phyloP scores from a whole-genome alignment of 2,797 vertebrate genomes.

The Eutrigla gurnardus region DNA sequence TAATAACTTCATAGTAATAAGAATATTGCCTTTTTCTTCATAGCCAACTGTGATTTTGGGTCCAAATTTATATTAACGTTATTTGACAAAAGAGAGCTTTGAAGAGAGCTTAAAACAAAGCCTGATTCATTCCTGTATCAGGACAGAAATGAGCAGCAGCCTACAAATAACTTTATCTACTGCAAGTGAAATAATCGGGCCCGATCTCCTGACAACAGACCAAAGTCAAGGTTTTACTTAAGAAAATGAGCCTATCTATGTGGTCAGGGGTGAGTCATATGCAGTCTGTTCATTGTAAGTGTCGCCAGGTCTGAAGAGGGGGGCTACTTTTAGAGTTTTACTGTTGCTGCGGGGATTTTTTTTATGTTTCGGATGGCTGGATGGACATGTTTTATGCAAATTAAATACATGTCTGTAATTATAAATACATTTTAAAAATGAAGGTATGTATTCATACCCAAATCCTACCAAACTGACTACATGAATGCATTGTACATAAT shows the following conservation, averaged over 20 bases:
- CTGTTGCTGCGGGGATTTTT: too few species aligned
- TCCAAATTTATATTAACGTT: background rate
- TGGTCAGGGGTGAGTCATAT: background rate
- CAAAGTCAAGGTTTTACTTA: background rate
- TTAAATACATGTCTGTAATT: background rate
- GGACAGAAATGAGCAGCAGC: background rate
- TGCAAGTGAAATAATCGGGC: background rate
- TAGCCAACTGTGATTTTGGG: background rate
- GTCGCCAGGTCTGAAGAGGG: background rate
- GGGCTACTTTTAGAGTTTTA: background rate
- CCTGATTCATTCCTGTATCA: background rate
- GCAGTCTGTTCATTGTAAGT: background rate
- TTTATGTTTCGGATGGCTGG: background rate
- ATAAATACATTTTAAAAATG: background rate
- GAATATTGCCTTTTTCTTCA: background rate
- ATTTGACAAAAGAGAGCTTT: background rate
- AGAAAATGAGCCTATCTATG: background rate
- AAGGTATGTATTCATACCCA: background rate
- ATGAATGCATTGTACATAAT: too few species aligned
- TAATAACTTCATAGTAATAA: background rate
- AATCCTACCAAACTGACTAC: background rate
- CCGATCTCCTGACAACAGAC: conserved; percentile 20
- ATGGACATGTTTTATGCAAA: background rate
- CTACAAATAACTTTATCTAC: conserved; percentile 1
- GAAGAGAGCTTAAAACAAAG: background rate